phyloP scores from a whole-genome alignment of 2,797 vertebrate genomes.

The Eulemur coronatus region DNA sequence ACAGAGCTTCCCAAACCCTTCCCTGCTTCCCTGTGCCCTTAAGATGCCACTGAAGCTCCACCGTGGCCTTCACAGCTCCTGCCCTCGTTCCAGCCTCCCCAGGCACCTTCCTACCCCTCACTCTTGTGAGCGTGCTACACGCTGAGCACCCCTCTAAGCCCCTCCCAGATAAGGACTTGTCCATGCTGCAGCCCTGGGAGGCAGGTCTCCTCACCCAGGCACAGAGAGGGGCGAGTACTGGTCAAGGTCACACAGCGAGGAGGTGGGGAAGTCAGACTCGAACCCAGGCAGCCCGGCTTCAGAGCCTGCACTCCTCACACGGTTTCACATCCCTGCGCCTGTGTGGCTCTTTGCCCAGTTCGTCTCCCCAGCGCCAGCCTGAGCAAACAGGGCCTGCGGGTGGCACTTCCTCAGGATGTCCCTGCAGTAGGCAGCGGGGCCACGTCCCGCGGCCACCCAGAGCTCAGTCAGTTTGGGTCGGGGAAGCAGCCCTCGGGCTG shows the following conservation, averaged over 20 bases:
- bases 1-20: not conserved
- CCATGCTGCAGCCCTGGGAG: not conserved
- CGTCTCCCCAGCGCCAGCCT: not conserved
- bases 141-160: not conserved
- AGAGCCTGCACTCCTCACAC: rapidly evolving
- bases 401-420: not conserved
- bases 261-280: not conserved
- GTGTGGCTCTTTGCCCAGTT: rapidly evolving
- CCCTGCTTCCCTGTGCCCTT: not conserved
- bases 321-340: not conserved
- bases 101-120: too few species aligned
- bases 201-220: not conserved
- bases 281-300: not conserved
- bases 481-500: rapidly evolving
- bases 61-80: rapidly evolving
- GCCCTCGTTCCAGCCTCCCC: not conserved
- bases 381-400: not conserved
- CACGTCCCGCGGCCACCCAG: not conserved
- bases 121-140: rapidly evolving
- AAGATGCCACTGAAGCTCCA: rapidly evolving
- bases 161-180: not conserved
- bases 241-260: not conserved
- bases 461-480: not conserved
- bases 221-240: not conserved
- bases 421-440: not conserved